These are phyloP conservation scores for Ceuthmochares aereus DNA, from an alignment of 2,113 vertebrate species.

Conservation along the genomic window DNA sequence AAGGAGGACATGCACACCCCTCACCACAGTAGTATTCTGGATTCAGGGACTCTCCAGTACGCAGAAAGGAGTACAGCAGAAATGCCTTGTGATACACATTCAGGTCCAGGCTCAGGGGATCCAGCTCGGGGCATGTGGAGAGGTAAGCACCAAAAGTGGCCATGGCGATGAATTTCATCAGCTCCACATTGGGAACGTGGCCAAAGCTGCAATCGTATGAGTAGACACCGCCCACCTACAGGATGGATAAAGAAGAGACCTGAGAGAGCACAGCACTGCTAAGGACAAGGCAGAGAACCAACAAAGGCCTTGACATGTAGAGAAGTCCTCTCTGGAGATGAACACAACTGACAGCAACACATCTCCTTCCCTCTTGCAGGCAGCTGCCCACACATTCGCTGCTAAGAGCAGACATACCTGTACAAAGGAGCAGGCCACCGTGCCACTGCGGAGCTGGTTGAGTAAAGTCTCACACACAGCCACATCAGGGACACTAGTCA, in stretches of 20 bases:
- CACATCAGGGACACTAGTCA: slow-evolving; percentile 97
- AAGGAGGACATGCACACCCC: slow-evolving; percentile 5
- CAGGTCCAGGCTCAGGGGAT: slow-evolving; percentile 83
- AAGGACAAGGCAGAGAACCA: not conserved
- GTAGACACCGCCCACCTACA: slow-evolving; percentile 92
- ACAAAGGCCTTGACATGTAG: not conserved
- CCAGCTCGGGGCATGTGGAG: slow-evolving; percentile 88
- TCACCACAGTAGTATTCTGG: slow-evolving; percentile 94
- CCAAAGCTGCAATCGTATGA: slow-evolving; percentile 98
- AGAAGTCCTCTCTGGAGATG: not conserved
- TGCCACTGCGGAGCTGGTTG: slow-evolving; percentile 95
- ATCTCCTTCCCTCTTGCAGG: not conserved
- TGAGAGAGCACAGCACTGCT: not conserved
- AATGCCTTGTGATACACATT: slow-evolving; percentile 96
- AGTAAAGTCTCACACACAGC: slow-evolving; percentile 94
- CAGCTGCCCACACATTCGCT: not conserved
- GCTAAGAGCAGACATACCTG: slow-evolving; percentile 79
- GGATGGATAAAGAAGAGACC: not conserved
- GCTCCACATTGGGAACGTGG: slow-evolving; percentile 94
- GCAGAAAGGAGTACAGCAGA: slow-evolving; percentile 93
- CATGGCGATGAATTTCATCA: slow-evolving; percentile 99
- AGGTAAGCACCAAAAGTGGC: slow-evolving; percentile 96
- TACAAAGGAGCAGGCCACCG: slow-evolving; percentile 95
- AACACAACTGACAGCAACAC: not conserved
- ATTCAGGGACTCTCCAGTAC: slow-evolving; percentile 91